These are phyloP conservation scores for Galerucella calmariensis DNA, from an alignment of 2,888 invertebrate genomes.

Conservation along the genomic window DNA sequence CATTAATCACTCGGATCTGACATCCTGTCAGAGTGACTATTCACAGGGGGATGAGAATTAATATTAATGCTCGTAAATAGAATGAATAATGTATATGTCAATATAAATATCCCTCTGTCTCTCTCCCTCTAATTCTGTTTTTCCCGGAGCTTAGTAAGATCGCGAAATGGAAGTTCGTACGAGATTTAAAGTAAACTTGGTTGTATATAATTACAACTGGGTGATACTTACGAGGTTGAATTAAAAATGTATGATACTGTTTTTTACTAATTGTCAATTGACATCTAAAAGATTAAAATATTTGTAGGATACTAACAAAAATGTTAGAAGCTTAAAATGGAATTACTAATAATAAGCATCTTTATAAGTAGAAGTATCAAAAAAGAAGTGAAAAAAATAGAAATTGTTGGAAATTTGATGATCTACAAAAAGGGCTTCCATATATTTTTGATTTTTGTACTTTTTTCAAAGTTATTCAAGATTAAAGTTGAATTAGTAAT, in stretches of 20 bases:
- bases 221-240: background rate
- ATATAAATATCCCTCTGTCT: constrained; percentile 43
- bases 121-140: background rate
- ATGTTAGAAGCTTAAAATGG: no score
- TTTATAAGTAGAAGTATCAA: no score
- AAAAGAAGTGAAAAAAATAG: no score
- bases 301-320: no score
- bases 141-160: background rate
- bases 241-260: background rate
- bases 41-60: constrained; percentile 41
- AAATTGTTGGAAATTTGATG: no score
- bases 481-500: no score
- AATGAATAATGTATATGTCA: constrained; percentile 51
- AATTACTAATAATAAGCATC: no score
- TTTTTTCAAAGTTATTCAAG: no score
- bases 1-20: constrained; percentile 42
- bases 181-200: constrained; percentile 17
- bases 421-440: no score
- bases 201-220: constrained; percentile 2
- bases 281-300: no score
- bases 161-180: constrained; percentile 16
- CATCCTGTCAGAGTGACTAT: constrained; percentile 40
- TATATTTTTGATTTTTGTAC: no score
- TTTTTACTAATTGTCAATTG: background rate
- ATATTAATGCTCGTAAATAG: constrained; percentile 46